A percentile compares a stretch with the other conserved stretches of the same genome.
These are phyloP conservation scores for Pituophis catenifer DNA, from an alignment of 2,113 vertebrate genomes.

Conservation along the genomic window DNA sequence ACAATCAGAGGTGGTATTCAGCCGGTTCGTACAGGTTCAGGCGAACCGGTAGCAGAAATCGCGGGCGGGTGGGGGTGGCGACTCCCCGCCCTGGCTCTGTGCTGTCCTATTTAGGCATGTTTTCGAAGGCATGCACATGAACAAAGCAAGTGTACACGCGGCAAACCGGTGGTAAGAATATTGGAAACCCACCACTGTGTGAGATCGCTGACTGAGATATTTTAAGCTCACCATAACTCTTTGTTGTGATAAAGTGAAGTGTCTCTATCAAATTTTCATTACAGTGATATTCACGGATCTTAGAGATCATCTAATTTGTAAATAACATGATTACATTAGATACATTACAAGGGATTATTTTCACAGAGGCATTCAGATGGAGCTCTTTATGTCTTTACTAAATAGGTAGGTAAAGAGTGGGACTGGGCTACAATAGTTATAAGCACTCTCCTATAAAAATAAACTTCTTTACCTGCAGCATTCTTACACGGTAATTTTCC, in stretches of 20 bases:
- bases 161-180: too few species aligned
- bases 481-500: background rate
- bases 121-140: too few species aligned
- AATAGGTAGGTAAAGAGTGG: too few species aligned
- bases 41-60: too few species aligned
- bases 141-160: too few species aligned
- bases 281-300: background rate
- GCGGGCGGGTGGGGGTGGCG: too few species aligned
- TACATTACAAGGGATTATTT: background rate
- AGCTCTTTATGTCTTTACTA: background rate
- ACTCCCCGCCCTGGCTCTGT: too few species aligned
- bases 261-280: background rate
- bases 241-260: background rate
- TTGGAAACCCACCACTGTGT: background rate
- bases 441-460: background rate
- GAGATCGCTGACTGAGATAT: background rate
- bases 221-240: background rate
- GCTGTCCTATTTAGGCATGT: too few species aligned
- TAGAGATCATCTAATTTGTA: background rate
- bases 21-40: too few species aligned
- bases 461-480: background rate
- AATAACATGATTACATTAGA: background rate
- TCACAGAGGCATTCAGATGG: background rate
- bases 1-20: too few species aligned
- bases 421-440: background rate